Evolutionary conservation across 2,113 vertebrate genomes (phyloP), one percentile per base, ranked within the genome.

Genomic region (Bos javanicus): DNA sequence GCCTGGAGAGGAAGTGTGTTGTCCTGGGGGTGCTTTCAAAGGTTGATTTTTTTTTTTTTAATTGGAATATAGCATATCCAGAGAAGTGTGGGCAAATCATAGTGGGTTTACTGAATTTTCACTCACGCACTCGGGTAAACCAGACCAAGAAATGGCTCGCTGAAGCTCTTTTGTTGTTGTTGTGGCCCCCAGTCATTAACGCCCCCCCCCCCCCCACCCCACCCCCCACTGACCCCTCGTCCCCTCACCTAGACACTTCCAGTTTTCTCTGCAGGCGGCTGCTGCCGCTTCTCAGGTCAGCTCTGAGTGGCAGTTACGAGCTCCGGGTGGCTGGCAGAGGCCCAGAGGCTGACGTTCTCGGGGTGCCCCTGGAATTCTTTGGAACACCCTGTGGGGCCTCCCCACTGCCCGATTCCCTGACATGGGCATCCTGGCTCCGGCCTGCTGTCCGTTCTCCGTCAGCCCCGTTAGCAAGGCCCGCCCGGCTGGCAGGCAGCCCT

Each of bases 331-430:
- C 3, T 90, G 97, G 95, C 92, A 15, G 26, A 30, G 56, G 48
- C 92, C 96, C 96, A 97, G 67, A 90, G 3, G 16, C 74, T 57
- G 64, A 54, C 67, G 90, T 13, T 85, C 94, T 76, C 71, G 93
- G 94, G 85, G 93, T 84, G 71, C 78, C 83, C 56, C 80, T 87
- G 48, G 30, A 83, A 80, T 95, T 96, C 93, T 95, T 92, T 52
- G 46, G 87, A 92, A 91, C 74, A 88, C 87, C 74, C 94, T 78
- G 92, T 85, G 94, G 96, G 94, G 85, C 93, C 95, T 94, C 71
- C 76, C 86, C 56, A 19, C 30, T 48, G 57, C 50, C 87, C 28
- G 14, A 0, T 86, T 83, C 78, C 87, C 78, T 95, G 76, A 94
- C 78, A 74, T 1, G 46, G 78, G 54, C 80, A 0, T 43, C 54